Base-by-base conservation (phyloP, 2,888 invertebrate genomes). In the Dichetophora obliterata region DNA sequence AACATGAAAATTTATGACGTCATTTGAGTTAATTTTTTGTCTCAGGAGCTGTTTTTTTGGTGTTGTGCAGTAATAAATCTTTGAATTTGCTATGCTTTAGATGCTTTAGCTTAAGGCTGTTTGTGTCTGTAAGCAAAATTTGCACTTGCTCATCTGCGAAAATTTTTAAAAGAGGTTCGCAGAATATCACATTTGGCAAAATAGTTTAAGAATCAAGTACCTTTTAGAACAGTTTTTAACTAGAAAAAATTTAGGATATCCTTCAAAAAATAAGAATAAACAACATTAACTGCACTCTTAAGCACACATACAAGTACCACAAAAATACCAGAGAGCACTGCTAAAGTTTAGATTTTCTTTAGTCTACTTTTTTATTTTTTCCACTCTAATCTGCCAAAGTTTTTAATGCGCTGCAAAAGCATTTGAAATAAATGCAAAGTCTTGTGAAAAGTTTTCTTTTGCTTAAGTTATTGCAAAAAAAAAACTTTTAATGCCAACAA, bases 1-100 rank as follows among this genome's bases (percentile, higher is more conserved):
- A 59, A 59, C 1, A 14, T 59, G 24, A 59, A 19, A 59, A 59
- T 59, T 59, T 59, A 59, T 59, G 57, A 59, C 43, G 37, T 66
- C 19, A 37, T 37, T 66, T 19, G 22, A 37, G 66, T 34, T 2
- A 6, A 19, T 66, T 24, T 27, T 24, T 27, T 59, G 66, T 0
- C 19, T 16, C 9, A 22, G 66, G 43, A 9, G 43, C n/a, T 31
- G 31, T 43, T 3, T 65, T 37, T 37, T 37, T 66, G 66, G 27
- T 34, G 66, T 14, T 61, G 24, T 61, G 22, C 24, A n/a, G 16
- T 52, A 19, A 5, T 57, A 9, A 0, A 24, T 11, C 14, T 59
- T 59, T 22, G 22, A 4, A 54, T 54, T 54, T 54, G 54, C 9
- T 19, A 2, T 59, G 24, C 27, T 59, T 22, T 59, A 11, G 57